Evolutionary conservation across 2,797 vertebrate species (phyloP).

Genomic region (Sciurus carolinensis): DNA sequence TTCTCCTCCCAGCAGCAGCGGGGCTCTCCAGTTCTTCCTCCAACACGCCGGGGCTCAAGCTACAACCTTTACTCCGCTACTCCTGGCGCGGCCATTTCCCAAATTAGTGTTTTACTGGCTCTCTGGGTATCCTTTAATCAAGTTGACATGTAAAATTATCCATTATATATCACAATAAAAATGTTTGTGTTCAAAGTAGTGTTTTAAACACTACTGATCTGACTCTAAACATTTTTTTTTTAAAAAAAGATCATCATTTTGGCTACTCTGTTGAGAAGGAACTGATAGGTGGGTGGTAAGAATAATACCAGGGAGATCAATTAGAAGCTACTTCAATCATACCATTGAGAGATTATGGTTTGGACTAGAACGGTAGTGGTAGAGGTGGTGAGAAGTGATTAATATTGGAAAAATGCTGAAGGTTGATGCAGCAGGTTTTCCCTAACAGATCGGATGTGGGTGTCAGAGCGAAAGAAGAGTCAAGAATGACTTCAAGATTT

Average conservation of each 20-base stretch:
- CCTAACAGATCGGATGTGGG: not conserved
- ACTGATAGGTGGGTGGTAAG: not conserved
- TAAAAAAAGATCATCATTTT: not conserved
- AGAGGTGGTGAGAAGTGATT: not conserved
- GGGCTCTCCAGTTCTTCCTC: no score
- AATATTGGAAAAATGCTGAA: not conserved
- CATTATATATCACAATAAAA: not conserved
- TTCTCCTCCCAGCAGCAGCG: no score
- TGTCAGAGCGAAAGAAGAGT: not conserved
- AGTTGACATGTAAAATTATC: not conserved
- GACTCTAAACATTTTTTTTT: not conserved
- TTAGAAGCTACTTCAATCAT: not conserved
- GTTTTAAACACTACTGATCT: constrained; percentile 16
- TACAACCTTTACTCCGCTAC: no score
- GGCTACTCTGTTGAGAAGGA: not conserved
- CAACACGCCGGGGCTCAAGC: no score
- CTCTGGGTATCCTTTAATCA: not conserved
- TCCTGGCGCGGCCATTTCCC: no score
- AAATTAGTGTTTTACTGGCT: not conserved
- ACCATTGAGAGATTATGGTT: not conserved
- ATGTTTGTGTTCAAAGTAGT: constrained; percentile 15
- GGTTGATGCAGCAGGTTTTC: not conserved
- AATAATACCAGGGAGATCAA: not conserved
- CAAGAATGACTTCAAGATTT: not conserved
- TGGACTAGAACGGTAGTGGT: not conserved